These are phyloP conservation scores for Phoronis australis DNA, from an alignment of 2,888 invertebrate species.

Conservation along the genomic window DNA sequence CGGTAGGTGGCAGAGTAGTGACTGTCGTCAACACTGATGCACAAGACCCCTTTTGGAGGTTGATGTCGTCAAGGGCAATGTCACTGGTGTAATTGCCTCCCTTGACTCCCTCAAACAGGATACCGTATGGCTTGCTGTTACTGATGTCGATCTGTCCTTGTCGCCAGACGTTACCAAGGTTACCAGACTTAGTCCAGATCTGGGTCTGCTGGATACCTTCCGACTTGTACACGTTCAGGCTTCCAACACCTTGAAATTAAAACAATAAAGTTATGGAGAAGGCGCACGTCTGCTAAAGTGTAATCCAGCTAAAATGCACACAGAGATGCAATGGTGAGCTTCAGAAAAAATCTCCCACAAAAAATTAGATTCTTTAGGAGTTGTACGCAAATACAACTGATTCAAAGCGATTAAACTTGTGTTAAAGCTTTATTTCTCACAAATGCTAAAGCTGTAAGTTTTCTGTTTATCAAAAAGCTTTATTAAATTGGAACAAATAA, in stretches of 20 bases:
- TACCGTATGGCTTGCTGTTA: neutral
- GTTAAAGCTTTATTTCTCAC: too few species aligned
- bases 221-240: neutral
- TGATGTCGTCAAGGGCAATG: conserved; percentile 13
- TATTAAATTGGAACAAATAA: too few species aligned
- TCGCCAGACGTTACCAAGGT: neutral
- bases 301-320: too few species aligned
- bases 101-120: neutral
- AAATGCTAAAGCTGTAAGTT: too few species aligned
- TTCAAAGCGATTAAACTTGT: too few species aligned
- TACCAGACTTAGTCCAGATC: neutral
- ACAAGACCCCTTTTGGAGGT: neutral
- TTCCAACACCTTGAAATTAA: neutral
- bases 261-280: too few species aligned
- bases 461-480: too few species aligned
- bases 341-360: too few species aligned
- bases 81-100: conserved; percentile 5
- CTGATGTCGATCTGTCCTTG: neutral
- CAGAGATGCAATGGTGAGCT: too few species aligned
- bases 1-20: neutral
- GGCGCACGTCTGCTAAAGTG: too few species aligned
- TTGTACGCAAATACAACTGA: too few species aligned
- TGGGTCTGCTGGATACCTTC: neutral
- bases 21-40: neutral
- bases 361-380: too few species aligned